These are phyloP conservation scores for Eremophila alpestris DNA, from an alignment of 2,797 vertebrate species.

Conservation along the genomic window DNA sequence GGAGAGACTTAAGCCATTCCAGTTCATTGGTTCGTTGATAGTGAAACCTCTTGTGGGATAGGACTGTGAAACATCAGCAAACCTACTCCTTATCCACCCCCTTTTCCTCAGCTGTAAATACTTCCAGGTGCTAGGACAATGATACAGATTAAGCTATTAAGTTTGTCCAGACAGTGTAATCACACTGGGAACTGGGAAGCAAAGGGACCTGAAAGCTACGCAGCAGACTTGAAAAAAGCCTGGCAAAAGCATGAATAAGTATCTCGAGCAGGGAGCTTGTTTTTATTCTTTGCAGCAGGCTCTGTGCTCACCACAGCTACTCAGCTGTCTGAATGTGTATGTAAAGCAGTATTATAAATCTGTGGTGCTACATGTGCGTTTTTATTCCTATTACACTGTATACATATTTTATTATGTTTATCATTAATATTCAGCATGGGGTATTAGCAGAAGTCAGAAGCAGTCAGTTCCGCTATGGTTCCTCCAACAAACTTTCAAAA, in stretches of 20 bases:
- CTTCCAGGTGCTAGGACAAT: not conserved
- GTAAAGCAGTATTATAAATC: conserved; percentile 57
- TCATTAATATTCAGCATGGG: conserved; percentile 63
- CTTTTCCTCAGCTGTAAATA: not conserved
- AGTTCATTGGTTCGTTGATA: not conserved
- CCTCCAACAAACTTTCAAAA: not conserved
- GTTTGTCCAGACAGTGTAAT: not conserved
- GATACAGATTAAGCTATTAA: not conserved
- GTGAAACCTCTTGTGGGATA: not conserved
- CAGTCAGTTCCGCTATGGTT: conserved; percentile 62
- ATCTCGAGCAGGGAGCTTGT: not conserved
- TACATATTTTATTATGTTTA: conserved; percentile 71
- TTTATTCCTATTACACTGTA: conserved; percentile 65
- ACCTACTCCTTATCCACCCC: not conserved
- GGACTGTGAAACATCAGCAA: not conserved
- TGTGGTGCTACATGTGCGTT: conserved; percentile 34
- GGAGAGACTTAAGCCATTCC: not conserved
- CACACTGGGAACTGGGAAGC: not conserved
- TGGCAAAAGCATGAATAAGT: not conserved
- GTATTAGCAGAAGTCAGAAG: conserved; percentile 63
- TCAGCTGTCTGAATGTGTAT: conserved; percentile 49
- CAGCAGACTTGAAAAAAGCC: not conserved
- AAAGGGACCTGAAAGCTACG: not conserved
- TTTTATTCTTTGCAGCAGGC: conserved; percentile 43
- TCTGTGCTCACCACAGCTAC: not conserved